A percentile compares a stretch with the other conserved stretches of the same genome.
phyloP scores from a whole-genome alignment of 2,113 vertebrate species.

The Microtus oregoni region DNA sequence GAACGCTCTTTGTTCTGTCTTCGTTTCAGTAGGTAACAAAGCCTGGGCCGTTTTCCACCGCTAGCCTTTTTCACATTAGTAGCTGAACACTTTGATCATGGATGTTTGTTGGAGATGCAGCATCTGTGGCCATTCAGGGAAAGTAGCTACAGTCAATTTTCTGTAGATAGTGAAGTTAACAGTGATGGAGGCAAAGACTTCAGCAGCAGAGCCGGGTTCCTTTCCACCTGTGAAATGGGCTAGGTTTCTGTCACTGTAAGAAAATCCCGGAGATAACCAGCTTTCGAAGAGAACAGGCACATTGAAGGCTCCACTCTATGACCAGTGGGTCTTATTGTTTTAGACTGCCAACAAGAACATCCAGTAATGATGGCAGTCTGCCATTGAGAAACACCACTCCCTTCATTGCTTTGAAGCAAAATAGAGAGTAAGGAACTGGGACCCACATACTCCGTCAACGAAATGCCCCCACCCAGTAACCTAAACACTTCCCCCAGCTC shows the following conservation, averaged over 20 bases:
- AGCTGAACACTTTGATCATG: not conserved
- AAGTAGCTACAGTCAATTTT: not conserved
- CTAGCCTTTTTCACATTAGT: not conserved
- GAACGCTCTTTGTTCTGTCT: not conserved
- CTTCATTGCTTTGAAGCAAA: not conserved
- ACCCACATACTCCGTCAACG: not conserved
- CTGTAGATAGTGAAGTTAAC: not conserved
- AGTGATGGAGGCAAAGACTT: not conserved
- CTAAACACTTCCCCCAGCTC: not conserved
- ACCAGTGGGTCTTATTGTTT: not conserved
- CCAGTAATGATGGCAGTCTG: not conserved
- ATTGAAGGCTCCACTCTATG: not conserved
- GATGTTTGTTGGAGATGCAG: constrained; percentile 25
- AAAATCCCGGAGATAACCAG: not conserved
- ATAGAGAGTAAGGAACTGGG: not conserved
- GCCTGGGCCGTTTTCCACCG: not conserved
- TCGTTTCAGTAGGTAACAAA: not conserved
- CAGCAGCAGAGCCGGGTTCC: not conserved
- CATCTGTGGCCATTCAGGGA: not conserved
- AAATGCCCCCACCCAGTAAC: not conserved
- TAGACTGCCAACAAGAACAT: not conserved
- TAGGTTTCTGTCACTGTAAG: not conserved
- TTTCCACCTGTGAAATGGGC: not conserved
- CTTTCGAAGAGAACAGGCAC: not conserved
- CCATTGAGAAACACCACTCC: not conserved